A percentile compares a stretch with the other conserved stretches of the same genome.
phyloP scores from a whole-genome alignment of 2,113 vertebrate species.

The Grus americana region DNA sequence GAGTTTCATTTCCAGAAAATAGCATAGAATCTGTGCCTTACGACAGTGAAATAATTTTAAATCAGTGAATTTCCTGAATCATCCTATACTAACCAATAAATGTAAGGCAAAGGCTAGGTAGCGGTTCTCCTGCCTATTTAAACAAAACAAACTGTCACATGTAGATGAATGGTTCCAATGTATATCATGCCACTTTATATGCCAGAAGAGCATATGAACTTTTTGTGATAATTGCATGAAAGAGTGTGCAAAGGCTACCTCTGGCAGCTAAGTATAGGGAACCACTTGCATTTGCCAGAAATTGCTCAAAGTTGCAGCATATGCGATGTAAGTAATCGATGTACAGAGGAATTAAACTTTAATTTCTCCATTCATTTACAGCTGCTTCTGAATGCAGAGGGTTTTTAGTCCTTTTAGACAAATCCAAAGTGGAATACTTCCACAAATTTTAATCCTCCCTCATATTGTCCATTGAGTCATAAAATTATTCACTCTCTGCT shows the following conservation, averaged over 20 bases:
- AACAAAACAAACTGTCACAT: background rate
- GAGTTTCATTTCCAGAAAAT: background rate
- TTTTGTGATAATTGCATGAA: background rate
- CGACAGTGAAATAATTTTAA: background rate
- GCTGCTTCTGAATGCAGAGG: background rate
- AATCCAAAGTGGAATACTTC: background rate
- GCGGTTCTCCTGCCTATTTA: background rate
- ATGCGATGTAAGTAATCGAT: background rate
- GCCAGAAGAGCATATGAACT: background rate
- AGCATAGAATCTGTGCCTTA: background rate
- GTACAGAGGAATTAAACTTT: background rate
- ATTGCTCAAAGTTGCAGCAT: background rate
- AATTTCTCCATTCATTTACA: background rate
- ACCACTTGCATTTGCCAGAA: background rate
- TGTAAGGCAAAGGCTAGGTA: background rate
- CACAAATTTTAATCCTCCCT: background rate
- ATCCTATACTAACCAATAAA: background rate
- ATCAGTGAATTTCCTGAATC: background rate
- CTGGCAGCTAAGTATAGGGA: background rate
- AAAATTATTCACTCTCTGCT: background rate
- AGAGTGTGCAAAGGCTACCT: background rate
- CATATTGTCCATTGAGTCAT: background rate
- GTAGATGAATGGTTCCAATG: background rate
- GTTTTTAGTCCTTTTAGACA: background rate
- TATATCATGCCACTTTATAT: accelerated